Evolutionary conservation across 2,797 vertebrate species (phyloP).

Genomic region (Dendrocincla tyrannina): DNA sequence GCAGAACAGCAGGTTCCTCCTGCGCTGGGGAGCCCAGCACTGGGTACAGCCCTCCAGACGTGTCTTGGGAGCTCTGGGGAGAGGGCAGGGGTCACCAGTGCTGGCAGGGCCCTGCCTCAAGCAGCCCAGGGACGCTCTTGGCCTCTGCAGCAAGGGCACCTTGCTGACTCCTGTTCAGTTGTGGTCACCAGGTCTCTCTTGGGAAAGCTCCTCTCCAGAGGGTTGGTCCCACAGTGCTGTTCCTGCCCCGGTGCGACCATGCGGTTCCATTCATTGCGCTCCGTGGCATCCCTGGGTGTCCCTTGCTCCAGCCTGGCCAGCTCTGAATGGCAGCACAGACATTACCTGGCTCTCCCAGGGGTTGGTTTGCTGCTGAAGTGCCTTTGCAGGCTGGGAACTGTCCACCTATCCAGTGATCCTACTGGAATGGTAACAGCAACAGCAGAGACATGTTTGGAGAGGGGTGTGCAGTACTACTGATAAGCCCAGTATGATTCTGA

Average conservation of each 20-base stretch:
- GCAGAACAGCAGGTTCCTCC: neutral
- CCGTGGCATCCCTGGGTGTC: neutral
- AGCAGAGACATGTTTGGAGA: neutral
- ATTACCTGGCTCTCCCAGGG: neutral
- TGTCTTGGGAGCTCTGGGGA: neutral
- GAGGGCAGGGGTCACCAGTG: neutral
- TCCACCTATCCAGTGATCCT: neutral
- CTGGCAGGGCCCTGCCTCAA: neutral
- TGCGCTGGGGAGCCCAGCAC: neutral
- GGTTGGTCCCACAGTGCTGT: neutral
- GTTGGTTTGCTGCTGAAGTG: accelerated
- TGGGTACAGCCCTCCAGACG: neutral
- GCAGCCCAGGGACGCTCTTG: neutral
- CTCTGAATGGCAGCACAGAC: neutral
- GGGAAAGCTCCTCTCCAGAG: neutral
- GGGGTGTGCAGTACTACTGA: neutral
- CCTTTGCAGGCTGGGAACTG: neutral
- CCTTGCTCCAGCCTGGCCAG: neutral
- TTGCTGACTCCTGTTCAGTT: accelerated
- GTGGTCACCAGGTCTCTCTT: neutral
- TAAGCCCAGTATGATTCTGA: neutral
- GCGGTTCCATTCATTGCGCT: neutral
- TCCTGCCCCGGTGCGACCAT: neutral
- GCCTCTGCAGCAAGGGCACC: neutral
- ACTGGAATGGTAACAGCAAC: neutral